Evolutionary conservation across 2,888 invertebrate genomes (phyloP).

Genomic region (Yponomeuta plumbellus): DNA sequence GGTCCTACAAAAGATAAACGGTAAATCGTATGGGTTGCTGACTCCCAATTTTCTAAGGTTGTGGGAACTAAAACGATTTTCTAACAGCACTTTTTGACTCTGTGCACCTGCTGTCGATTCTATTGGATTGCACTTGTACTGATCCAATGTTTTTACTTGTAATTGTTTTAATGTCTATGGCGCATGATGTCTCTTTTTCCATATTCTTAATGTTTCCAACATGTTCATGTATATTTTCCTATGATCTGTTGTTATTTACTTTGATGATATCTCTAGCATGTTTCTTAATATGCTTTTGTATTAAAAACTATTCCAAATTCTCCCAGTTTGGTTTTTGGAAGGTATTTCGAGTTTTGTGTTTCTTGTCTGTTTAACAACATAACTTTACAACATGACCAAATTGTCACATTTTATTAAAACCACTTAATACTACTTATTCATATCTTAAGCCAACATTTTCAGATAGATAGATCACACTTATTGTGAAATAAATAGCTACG

Average conservation of each 20-base stretch:
- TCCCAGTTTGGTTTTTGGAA: slow-evolving; percentile 17
- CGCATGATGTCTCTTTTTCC: neutral
- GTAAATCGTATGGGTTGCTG: slow-evolving; percentile 48
- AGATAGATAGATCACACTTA: no score
- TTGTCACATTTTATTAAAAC: slow-evolving; percentile 39
- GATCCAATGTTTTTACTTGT: slow-evolving; percentile 11
- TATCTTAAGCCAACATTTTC: no score
- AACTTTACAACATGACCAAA: slow-evolving; percentile 60
- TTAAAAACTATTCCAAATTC: slow-evolving; percentile 19
- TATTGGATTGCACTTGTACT: slow-evolving; percentile 14
- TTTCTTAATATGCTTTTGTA: slow-evolving; percentile 16
- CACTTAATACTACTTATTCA: slow-evolving; percentile 6
- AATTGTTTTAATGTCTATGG: slow-evolving; percentile 17
- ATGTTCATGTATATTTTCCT: neutral
- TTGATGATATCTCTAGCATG: slow-evolving; percentile 21
- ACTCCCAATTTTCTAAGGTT: slow-evolving; percentile 31
- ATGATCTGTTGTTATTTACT: neutral
- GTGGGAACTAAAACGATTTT: slow-evolving; percentile 29
- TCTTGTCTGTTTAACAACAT: slow-evolving; percentile 9
- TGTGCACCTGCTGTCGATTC: slow-evolving; percentile 11
- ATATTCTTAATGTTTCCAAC: slow-evolving; percentile 11
- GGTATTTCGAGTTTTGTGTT: slow-evolving; percentile 7
- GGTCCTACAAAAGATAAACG: slow-evolving; percentile 29
- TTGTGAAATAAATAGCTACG: no score
- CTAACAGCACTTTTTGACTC: slow-evolving; percentile 36